phyloP scores from a whole-genome alignment of 2,113 vertebrate genomes.

The Syngnathus typhle region DNA sequence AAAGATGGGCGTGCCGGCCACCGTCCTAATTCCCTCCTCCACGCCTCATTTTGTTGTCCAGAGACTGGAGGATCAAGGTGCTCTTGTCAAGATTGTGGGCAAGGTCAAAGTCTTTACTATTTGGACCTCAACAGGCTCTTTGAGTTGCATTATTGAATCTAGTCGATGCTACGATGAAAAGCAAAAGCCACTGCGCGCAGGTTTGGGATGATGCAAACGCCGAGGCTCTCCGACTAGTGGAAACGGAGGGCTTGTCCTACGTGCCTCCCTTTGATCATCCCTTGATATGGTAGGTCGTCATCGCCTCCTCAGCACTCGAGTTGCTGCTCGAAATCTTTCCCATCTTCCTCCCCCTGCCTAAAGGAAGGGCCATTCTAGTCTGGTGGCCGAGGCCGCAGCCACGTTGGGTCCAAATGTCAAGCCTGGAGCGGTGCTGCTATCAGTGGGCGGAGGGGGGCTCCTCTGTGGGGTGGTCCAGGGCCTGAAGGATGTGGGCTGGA shows the following conservation, averaged over 20 bases:
- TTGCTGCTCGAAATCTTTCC: not conserved
- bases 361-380: slow-evolving; percentile 71
- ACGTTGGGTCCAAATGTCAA: slow-evolving; percentile 46
- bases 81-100: slow-evolving; percentile 62
- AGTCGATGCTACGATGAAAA: not conserved
- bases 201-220: slow-evolving; percentile 76
- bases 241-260: slow-evolving; percentile 60
- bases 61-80: slow-evolving; percentile 66
- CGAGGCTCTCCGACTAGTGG: slow-evolving; percentile 63
- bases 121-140: not conserved
- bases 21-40: slow-evolving; percentile 67
- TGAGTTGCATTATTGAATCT: not conserved
- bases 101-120: slow-evolving; percentile 52
- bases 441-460: slow-evolving; percentile 75
- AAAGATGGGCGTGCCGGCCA: slow-evolving; percentile 68
- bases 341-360: not conserved
- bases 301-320: not conserved
- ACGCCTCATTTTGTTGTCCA: slow-evolving; percentile 62
- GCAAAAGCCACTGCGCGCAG: slow-evolving; percentile 30
- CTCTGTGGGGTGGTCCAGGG: slow-evolving; percentile 74
- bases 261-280: slow-evolving; percentile 74
- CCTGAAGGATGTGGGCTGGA: slow-evolving; percentile 68
- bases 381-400: slow-evolving; percentile 65
- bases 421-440: slow-evolving; percentile 71
- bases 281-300: slow-evolving; percentile 66